These are phyloP conservation scores for Caenorhabditis remanei DNA, from an alignment of 1,140 invertebrate species.

Conservation along the genomic window DNA sequence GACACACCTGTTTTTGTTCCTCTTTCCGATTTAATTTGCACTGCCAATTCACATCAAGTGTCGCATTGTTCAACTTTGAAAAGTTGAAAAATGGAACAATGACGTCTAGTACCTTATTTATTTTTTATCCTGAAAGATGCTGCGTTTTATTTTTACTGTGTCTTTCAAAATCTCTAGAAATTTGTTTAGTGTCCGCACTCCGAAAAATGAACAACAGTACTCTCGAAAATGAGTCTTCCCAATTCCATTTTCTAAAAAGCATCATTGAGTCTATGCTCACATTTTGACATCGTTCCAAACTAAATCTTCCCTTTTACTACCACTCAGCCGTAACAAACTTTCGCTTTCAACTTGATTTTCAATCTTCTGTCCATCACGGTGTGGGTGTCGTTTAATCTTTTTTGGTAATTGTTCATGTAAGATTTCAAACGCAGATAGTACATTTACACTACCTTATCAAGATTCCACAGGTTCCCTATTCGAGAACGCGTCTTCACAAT, in stretches of 20 bases:
- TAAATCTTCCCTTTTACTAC: background rate
- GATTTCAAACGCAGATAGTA: background rate
- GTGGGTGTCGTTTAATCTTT: background rate
- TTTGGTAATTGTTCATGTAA: background rate
- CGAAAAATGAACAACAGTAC: constrained; percentile 1
- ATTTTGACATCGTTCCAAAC: background rate
- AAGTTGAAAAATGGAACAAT: background rate
- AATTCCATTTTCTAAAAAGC: constrained; percentile 24
- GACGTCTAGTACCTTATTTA: background rate
- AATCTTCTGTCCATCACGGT: background rate
- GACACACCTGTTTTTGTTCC: background rate
- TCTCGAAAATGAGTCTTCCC: background rate
- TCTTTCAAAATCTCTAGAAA: too few species aligned
- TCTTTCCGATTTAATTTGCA: constrained; percentile 15
- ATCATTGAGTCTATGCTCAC: background rate
- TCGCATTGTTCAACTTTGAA: background rate
- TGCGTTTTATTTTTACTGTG: too few species aligned
- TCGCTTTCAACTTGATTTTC: constrained; percentile 2
- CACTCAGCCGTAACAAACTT: constrained; percentile 45
- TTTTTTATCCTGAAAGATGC: too few species aligned
- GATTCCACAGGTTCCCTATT: background rate
- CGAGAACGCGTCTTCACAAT: too few species aligned
- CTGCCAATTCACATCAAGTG: background rate
- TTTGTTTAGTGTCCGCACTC: too few species aligned
- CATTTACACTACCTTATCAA: background rate